Evolutionary conservation across 2,113 vertebrate species (phyloP).

Genomic region (Condylura cristata): DNA sequence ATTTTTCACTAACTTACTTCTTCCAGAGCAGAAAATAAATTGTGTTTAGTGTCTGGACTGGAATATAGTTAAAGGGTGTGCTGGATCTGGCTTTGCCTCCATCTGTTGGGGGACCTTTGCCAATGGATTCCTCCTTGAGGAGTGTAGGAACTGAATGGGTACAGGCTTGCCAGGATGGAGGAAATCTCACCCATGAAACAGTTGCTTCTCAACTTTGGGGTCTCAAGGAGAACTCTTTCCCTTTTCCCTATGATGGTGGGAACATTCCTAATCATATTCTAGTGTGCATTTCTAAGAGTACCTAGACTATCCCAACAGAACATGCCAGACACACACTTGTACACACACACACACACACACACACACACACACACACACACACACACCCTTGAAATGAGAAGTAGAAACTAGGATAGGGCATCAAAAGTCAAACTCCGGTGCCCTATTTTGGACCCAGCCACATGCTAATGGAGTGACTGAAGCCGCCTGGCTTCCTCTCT

Average conservation of each 20-base stretch:
- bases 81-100: neutral
- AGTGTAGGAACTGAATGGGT: too few species aligned
- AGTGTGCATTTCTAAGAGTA: neutral
- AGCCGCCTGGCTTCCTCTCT: neutral
- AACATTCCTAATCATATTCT: neutral
- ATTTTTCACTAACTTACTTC: neutral
- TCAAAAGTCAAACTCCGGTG: neutral
- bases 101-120: neutral
- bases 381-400: neutral
- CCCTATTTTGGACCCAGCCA: conserved; percentile 21
- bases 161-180: neutral
- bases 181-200: neutral
- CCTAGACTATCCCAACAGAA: neutral
- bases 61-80: neutral
- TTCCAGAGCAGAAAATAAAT: neutral
- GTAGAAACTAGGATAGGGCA: neutral
- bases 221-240: neutral
- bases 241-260: neutral
- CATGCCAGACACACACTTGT: rapidly evolving
- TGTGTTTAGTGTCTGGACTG: neutral
- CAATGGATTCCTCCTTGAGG: neutral
- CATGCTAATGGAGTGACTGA: neutral
- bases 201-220: neutral
- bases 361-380: too few species aligned
- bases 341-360: neutral